These are phyloP conservation scores for Pterostichus madidus DNA, from an alignment of 2,888 invertebrate species.

Conservation along the genomic window DNA sequence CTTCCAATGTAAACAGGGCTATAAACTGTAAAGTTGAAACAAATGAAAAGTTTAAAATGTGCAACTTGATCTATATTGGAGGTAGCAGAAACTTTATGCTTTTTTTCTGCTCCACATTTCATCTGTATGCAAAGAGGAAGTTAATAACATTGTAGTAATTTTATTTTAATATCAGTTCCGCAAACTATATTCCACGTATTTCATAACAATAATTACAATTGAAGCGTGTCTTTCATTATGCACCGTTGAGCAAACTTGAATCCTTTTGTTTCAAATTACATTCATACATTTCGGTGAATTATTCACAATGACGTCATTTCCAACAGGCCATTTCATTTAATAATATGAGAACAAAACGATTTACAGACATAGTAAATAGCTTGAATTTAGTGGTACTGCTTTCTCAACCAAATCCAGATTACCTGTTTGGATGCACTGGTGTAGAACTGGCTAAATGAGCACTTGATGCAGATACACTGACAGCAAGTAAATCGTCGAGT, in stretches of 20 bases:
- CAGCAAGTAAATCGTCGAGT: too few relatives aligned
- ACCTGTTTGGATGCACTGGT: background rate
- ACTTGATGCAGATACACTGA: too few relatives aligned
- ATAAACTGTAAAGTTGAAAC: too few relatives aligned
- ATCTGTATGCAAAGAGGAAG: too few relatives aligned
- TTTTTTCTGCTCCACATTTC: too few relatives aligned
- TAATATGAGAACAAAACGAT: constrained; percentile 30
- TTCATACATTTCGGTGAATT: constrained; percentile 33
- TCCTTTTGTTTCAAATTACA: constrained; percentile 39
- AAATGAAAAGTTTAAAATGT: too few relatives aligned
- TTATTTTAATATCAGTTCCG: too few relatives aligned
- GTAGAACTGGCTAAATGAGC: too few relatives aligned
- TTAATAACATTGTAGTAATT: too few relatives aligned
- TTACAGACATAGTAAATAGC: constrained; percentile 1
- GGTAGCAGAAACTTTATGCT: too few relatives aligned
- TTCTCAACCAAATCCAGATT: constrained; percentile 34
- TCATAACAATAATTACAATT: constrained; percentile 32
- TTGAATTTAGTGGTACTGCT: constrained; percentile 1
- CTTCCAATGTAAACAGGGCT: too few relatives aligned
- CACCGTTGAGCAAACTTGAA: constrained; percentile 8
- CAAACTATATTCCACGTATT: constrained; percentile 7
- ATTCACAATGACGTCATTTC: constrained; percentile 39
- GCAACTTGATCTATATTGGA: too few relatives aligned
- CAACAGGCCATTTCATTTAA: constrained; percentile 42
- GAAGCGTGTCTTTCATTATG: constrained; percentile 29